Percentiles rank a stretch among this genome's conserved stretches.
These are phyloP conservation scores for Ernsta delagoae DNA, from an alignment of 2,888 invertebrate species.

Conservation along the genomic window DNA sequence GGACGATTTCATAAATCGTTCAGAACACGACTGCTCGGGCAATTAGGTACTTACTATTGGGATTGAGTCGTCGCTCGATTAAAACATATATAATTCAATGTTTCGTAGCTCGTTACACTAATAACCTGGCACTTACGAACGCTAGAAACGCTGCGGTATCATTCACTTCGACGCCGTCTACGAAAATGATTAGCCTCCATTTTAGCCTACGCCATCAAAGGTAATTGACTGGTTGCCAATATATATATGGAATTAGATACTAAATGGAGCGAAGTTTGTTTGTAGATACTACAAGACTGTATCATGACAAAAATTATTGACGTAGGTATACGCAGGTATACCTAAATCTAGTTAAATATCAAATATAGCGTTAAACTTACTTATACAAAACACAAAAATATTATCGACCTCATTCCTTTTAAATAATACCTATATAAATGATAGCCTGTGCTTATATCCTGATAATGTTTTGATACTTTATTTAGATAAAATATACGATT, in stretches of 20 bases:
- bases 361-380: background rate
- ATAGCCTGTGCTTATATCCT: too few species aligned
- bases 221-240: constrained; percentile 2
- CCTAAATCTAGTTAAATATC: background rate
- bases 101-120: constrained; percentile 20
- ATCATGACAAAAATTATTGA: background rate
- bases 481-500: too few species aligned
- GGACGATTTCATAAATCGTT: constrained; percentile 9
- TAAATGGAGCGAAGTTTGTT: background rate
- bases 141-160: constrained; percentile 12
- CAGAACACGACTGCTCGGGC: constrained; percentile 4
- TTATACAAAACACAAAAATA: too few species aligned
- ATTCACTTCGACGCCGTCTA: constrained; percentile 10
- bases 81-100: constrained; percentile 17
- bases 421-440: too few species aligned
- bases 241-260: background rate
- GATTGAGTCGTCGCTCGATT: constrained; percentile 19
- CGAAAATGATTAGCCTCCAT: constrained; percentile 9
- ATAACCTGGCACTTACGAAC: constrained; percentile 11
- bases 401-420: too few species aligned
- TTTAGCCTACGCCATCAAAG: constrained; percentile 7
- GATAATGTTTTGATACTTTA: too few species aligned
- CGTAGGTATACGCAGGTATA: background rate
- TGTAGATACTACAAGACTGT: background rate
- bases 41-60: constrained; percentile 2